Percentiles rank a stretch among this genome's conserved stretches.
Evolutionary conservation across 2,888 invertebrate species (phyloP).

Genomic region (Brachyptera putata): DNA sequence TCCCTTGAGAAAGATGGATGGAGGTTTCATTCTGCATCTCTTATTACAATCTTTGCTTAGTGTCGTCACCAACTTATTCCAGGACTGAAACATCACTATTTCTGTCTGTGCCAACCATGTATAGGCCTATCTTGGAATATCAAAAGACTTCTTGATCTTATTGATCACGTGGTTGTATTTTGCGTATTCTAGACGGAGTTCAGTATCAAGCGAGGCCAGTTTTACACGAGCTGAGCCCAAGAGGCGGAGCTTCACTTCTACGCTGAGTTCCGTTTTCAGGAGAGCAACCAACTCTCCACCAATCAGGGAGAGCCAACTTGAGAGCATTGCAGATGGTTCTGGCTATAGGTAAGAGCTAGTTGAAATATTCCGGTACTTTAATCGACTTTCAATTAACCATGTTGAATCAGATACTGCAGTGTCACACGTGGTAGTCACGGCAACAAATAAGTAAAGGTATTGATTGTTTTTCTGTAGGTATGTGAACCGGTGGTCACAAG

Average conservation of each 20-base stretch:
- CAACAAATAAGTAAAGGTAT: background rate
- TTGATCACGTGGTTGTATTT: too few relatives aligned
- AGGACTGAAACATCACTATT: too few relatives aligned
- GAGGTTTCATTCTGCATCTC: too few relatives aligned
- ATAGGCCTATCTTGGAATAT: too few relatives aligned
- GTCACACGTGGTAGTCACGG: too few relatives aligned
- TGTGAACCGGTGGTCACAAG: conserved; percentile 26
- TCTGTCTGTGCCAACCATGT: too few relatives aligned
- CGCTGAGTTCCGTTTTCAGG: conserved; percentile 71
- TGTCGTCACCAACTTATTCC: too few relatives aligned
- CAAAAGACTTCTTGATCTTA: too few relatives aligned
- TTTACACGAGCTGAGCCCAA: conserved; percentile 53
- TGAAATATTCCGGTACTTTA: background rate
- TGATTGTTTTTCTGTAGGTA: conserved; percentile 36
- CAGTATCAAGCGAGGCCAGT: conserved; percentile 5
- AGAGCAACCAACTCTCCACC: conserved; percentile 44
- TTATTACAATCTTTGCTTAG: too few relatives aligned
- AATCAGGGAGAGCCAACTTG: conserved; percentile 36
- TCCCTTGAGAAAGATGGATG: too few relatives aligned
- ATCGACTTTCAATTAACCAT: background rate
- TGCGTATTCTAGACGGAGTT: too few relatives aligned
- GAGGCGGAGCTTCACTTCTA: conserved; percentile 69
- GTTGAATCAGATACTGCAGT: too few relatives aligned
- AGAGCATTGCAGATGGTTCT: conserved; percentile 37
- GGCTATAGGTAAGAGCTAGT: conserved; percentile 36